Evolutionary conservation across 2,113 vertebrate species (phyloP).

Genomic region (Festucalex cinctus): DNA sequence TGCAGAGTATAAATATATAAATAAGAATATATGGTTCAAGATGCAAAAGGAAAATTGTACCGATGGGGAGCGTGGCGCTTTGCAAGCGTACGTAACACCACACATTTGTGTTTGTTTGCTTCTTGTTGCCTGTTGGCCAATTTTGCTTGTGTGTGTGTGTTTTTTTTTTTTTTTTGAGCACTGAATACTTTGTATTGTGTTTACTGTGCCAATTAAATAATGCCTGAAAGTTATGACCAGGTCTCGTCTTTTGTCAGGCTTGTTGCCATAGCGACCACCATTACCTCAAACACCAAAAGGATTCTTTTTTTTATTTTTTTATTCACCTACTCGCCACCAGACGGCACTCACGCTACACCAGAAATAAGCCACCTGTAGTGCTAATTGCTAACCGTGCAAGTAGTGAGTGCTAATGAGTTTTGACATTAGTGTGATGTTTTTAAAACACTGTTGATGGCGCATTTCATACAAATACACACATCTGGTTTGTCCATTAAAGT

Average conservation of each 20-base stretch:
- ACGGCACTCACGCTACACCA: conserved; percentile 32
- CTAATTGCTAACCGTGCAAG: too few relatives aligned
- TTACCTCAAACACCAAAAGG: too few relatives aligned
- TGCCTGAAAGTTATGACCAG: conserved; percentile 53
- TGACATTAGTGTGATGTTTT: too few relatives aligned
- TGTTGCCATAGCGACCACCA: background rate
- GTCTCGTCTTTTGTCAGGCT: background rate
- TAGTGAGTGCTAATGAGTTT: too few relatives aligned
- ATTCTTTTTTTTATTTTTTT: background rate
- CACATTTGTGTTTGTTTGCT: conserved; percentile 67
- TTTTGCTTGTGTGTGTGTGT: conserved; percentile 55
- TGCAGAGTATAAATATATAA: conserved; percentile 73
- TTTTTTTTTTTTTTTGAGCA: conserved; percentile 63
- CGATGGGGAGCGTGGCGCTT: conserved; percentile 68
- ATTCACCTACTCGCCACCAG: conserved; percentile 25
- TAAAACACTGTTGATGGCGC: too few relatives aligned
- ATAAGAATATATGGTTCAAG: conserved; percentile 75
- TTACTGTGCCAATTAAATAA: conserved; percentile 81
- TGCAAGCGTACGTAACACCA: conserved; percentile 58
- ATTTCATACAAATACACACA: too few relatives aligned
- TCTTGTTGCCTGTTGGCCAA: conserved; percentile 67
- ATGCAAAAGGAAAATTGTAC: conserved; percentile 73
- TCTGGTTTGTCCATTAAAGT: too few relatives aligned
- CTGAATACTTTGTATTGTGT: conserved; percentile 79
- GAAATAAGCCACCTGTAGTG: too few relatives aligned